Conservation (phyloP, 2,888 invertebrate genomes). For the Theretra japonica region DNA sequence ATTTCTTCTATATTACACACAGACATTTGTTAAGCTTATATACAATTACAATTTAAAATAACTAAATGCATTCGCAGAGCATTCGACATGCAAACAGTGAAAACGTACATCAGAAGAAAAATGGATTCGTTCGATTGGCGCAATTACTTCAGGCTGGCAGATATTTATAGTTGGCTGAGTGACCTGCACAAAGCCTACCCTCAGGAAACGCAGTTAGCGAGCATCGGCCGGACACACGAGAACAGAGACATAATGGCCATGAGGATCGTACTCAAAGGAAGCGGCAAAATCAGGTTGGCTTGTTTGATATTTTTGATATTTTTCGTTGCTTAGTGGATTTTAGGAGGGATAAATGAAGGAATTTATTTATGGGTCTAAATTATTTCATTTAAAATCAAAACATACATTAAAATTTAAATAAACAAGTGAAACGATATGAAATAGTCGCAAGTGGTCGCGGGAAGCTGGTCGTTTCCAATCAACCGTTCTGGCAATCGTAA, state of each 20-base stretch:
- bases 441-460: no score
- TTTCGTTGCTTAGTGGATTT: no score
- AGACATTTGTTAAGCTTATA: background rate
- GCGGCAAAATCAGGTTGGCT: conserved; percentile 35
- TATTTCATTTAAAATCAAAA: no score
- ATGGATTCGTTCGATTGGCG: conserved; percentile 78
- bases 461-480: no score
- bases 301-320: background rate
- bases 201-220: conserved; percentile 61
- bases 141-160: conserved; percentile 83
- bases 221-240: conserved; percentile 71
- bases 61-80: conserved; percentile 50
- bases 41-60: background rate
- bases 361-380: no score
- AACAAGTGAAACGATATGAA: no score
- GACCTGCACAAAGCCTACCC: conserved; percentile 73
- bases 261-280: conserved; percentile 44
- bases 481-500: no score
- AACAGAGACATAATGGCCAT: conserved; percentile 65
- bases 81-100: conserved; percentile 66
- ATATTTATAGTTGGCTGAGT: conserved; percentile 85
- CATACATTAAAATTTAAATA: no score
- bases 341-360: no score
- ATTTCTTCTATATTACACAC: no score
- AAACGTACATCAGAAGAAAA: conserved; percentile 61